These are phyloP conservation scores for Oostethus manadensis DNA, from an alignment of 2,113 vertebrate species.

Conservation along the genomic window DNA sequence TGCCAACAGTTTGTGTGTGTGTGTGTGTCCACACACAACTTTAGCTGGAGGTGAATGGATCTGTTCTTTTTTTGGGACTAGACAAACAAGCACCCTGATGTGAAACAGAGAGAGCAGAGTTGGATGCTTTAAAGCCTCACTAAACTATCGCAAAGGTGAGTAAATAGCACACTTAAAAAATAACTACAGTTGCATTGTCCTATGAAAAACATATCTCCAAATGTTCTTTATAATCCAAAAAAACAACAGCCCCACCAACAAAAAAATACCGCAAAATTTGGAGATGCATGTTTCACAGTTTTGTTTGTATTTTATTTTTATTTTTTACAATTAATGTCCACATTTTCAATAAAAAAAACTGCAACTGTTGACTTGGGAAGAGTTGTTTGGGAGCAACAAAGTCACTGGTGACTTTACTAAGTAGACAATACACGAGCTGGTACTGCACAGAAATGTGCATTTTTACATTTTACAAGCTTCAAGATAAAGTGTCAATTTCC, in stretches of 20 bases:
- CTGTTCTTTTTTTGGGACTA: not conserved
- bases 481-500: no score
- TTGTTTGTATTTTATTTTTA: not conserved
- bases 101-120: no score
- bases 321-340: not conserved
- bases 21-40: not conserved
- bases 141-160: no score
- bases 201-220: no score
- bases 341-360: not conserved
- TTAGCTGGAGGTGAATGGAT: not conserved
- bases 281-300: not conserved
- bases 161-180: no score
- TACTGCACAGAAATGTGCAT: no score
- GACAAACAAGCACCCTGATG: not conserved
- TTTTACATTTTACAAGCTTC: no score
- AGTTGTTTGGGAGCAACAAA: not conserved
- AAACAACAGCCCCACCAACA: no score
- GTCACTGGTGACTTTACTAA: not conserved
- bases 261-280: no score
- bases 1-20: slow-evolving; percentile 17
- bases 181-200: no score
- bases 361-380: not conserved
- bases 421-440: not conserved
- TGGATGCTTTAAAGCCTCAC: no score
- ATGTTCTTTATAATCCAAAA: no score